These are phyloP conservation scores for Notiomystis cincta DNA, from an alignment of 2,113 vertebrate species.

Conservation along the genomic window DNA sequence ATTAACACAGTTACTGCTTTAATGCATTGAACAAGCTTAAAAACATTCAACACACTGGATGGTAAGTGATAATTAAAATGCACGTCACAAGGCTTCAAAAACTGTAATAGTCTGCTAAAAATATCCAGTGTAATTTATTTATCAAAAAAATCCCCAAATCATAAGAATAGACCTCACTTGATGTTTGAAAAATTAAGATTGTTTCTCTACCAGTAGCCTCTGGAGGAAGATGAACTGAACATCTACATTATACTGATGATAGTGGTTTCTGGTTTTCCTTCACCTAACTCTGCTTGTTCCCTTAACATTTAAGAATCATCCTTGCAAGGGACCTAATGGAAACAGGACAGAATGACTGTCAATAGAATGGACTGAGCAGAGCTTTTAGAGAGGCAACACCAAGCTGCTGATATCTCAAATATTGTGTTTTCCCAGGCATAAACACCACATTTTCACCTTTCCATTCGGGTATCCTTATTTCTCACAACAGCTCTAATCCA, in stretches of 20 bases:
- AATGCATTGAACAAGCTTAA: neutral
- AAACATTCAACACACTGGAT: neutral
- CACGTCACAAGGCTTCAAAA: neutral
- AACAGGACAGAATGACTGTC: neutral
- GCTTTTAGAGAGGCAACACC: neutral
- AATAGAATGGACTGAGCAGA: neutral
- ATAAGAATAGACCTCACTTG: neutral
- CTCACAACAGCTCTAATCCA: neutral
- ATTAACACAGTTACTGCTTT: constrained; percentile 26
- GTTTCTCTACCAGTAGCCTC: neutral
- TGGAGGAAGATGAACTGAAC: neutral
- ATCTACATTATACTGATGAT: neutral
- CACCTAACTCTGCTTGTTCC: neutral
- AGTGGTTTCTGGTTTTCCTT: neutral
- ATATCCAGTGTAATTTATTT: neutral
- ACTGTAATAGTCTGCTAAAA: neutral
- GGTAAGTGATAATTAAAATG: constrained; percentile 4
- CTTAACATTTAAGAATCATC: neutral
- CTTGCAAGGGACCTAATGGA: neutral
- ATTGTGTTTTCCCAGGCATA: neutral
- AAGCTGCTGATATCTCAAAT: neutral
- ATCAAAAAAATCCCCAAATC: neutral
- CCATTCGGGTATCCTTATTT: neutral
- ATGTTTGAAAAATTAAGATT: neutral
- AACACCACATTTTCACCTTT: neutral